Percentiles rank a stretch among this genome's conserved stretches.
These are phyloP conservation scores for Pseudorhiza aurosa DNA, from an alignment of 30 jellyfish, hydroid and myxozoan species.

Conservation along the genomic window DNA sequence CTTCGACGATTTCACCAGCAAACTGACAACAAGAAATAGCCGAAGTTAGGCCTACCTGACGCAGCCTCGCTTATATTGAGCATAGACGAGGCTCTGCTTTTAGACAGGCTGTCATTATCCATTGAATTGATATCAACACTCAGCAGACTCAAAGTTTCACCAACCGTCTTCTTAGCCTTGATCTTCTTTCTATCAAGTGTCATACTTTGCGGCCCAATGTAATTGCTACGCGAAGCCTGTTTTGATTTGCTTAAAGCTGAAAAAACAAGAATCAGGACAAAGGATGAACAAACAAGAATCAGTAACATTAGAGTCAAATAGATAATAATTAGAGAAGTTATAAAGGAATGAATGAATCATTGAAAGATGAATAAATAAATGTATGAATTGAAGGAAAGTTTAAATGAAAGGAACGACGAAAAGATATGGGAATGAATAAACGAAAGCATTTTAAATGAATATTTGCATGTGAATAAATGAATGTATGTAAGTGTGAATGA, in stretches of 20 bases:
- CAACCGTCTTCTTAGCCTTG: conserved; percentile 10
- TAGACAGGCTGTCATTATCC: conserved; percentile 56
- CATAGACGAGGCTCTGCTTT: conserved; percentile 85
- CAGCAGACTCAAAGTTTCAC: conserved; percentile 71
- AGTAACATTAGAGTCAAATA: background rate
- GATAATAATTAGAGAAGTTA: background rate
- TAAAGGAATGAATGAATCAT: background rate
- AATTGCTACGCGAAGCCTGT: conserved; percentile 60
- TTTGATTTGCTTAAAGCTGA: conserved; percentile 80
- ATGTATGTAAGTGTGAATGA: no score
- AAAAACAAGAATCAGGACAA: background rate
- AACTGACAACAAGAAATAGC: no score
- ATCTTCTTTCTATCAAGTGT: conserved; percentile 54
- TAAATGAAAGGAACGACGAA: no score
- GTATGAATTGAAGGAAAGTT: no score
- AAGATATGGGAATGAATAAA: background rate
- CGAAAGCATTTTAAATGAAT: background rate
- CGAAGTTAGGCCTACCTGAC: conserved; percentile 30
- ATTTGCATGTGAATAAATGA: background rate
- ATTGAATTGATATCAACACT: conserved; percentile 57
- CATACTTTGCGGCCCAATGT: conserved; percentile 62
- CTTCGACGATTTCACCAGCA: no score
- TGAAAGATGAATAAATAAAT: no score
- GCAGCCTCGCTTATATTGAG: conserved; percentile 81
- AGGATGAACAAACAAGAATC: background rate